Evolutionary conservation across 2,797 vertebrate species (phyloP), one percentile per base, ranked within the genome.

Genomic region (Poliocrania exsul): DNA sequence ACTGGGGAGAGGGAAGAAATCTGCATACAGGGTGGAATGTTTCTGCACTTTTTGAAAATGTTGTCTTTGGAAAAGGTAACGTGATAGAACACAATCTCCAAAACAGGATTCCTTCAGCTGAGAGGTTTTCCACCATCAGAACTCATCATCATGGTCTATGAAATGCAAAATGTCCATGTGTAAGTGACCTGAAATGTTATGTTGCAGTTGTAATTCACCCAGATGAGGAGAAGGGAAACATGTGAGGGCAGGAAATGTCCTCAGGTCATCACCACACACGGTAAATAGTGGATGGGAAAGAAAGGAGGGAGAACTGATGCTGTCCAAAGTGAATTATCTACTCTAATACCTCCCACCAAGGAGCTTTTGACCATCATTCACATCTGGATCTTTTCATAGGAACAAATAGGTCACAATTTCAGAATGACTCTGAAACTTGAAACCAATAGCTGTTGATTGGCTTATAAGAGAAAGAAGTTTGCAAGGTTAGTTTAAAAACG

Each of bases 11-110:
- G 26, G 24, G 33, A 86, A 79, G 26, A 35, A 74, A 65, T 25
- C 21, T 53, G 21, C 26, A 12, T 29, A 16, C 10, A 37, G 12
- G 8, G 15, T 29, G 28, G 10, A 16, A 2, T 19, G 6, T 0
- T 23, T 58, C 56, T 71, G 13, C 49, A 35, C 33, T 42, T 81
- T 81, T 64, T 77, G 11, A 69, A 64, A 78, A 28, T 18, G 10
- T 9, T 13, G 4, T 16, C 31, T 53, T 83, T 61, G 58, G 46
- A 57, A 88, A 65, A 72, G 17, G 18, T 50, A 33, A 62, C 5
- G 20, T 73, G 58, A 31, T 33, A 58, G 54, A 72, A 67, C 6
- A 35, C 38, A 58, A 72, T 75, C 47, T 88, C 50, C n/a, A 47
- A 35, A 69, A 33, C 3, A 29, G 5, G 0, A 65, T 88, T 86